phyloP scores from a whole-genome alignment of 2,888 invertebrate genomes.

The Stenurella melanura region DNA sequence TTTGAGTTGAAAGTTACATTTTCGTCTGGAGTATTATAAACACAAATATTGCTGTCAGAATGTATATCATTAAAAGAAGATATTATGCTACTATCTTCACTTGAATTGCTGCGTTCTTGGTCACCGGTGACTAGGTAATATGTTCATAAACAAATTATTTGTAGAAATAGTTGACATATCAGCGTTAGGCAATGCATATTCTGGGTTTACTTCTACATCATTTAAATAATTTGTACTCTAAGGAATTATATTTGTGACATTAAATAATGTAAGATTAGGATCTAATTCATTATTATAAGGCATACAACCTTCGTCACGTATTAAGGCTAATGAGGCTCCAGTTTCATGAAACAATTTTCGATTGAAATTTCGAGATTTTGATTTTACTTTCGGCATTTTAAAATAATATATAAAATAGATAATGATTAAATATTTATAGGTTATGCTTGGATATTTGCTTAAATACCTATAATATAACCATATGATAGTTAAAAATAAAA shows the following conservation, averaged over 20 bases:
- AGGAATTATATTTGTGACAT: too few relatives aligned
- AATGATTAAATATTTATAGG: too few relatives aligned
- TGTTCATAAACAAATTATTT: neutral
- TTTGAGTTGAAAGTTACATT: neutral
- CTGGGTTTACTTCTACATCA: neutral
- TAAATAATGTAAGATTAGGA: too few relatives aligned
- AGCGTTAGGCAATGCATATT: neutral
- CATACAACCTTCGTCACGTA: neutral
- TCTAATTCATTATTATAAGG: neutral
- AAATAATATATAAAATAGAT: too few relatives aligned
- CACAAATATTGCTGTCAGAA: too few relatives aligned
- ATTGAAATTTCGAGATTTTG: neutral
- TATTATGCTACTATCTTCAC: neutral
- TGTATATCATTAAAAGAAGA: neutral
- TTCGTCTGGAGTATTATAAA: neutral
- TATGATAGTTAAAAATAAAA: too few relatives aligned
- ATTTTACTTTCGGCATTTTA: neutral
- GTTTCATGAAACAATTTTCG: neutral
- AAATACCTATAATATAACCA: too few relatives aligned
- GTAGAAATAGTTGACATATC: neutral
- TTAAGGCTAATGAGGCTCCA: neutral
- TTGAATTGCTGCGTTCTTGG: neutral
- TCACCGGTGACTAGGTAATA: neutral
- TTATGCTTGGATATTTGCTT: too few relatives aligned
- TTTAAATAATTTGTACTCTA: too few relatives aligned